A percentile compares a stretch with the other conserved stretches of the same genome.
Conservation (phyloP, 2,888 invertebrate genomes). For the Zygothrica quintamaculata region DNA sequence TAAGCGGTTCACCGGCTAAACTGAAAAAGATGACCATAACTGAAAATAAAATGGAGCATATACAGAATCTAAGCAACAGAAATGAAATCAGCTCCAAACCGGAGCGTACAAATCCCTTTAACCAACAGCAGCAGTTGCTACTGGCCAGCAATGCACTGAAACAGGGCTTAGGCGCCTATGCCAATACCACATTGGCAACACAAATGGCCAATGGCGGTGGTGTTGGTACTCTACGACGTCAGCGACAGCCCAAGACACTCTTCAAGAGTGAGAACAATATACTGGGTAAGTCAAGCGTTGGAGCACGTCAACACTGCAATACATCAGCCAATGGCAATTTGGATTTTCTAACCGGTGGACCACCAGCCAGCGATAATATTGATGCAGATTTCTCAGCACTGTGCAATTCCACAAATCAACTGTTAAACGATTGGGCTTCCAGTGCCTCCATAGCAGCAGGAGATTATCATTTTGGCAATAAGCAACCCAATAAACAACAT, state of each 20-base stretch:
- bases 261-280: slow-evolving; percentile 85
- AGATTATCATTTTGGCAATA: slow-evolving; percentile 81
- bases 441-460: slow-evolving; percentile 79
- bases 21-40: slow-evolving; percentile 83
- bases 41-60: slow-evolving; percentile 76
- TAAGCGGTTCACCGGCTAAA: slow-evolving; percentile 75
- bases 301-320: slow-evolving; percentile 19
- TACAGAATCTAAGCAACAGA: slow-evolving; percentile 59
- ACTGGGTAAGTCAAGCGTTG: slow-evolving; percentile 52
- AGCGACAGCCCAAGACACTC: slow-evolving; percentile 82
- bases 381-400: slow-evolving; percentile 74
- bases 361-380: slow-evolving; percentile 39
- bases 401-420: slow-evolving; percentile 82
- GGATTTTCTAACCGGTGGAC: slow-evolving; percentile 76
- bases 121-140: slow-evolving; percentile 82
- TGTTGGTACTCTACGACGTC: slow-evolving; percentile 83
- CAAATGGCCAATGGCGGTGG: slow-evolving; percentile 81
- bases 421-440: slow-evolving; percentile 82
- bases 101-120: slow-evolving; percentile 70
- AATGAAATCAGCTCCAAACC: slow-evolving; percentile 27
- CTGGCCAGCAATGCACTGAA: slow-evolving; percentile 82
- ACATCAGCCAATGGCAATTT: slow-evolving; percentile 46
- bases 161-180: slow-evolving; percentile 82
- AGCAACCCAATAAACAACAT: slow-evolving; percentile 83
- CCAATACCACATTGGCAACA: slow-evolving; percentile 79